A percentile compares a stretch with the other conserved stretches of the same genome.
phyloP scores from a whole-genome alignment of 2,113 vertebrate species.

The Sylvietta virens region DNA sequence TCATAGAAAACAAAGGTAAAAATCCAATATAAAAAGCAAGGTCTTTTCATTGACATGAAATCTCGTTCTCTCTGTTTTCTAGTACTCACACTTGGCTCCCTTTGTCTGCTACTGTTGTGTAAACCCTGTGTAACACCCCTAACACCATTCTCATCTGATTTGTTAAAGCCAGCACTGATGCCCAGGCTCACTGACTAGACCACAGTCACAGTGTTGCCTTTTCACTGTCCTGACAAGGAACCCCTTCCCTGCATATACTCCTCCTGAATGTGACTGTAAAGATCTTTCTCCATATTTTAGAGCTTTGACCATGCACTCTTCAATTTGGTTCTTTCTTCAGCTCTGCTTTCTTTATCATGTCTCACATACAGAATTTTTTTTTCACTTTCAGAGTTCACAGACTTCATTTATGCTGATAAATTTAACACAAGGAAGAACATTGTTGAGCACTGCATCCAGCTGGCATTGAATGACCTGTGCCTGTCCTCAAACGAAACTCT shows the following conservation, averaged over 20 bases:
- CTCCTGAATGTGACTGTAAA: not conserved
- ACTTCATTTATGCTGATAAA: not conserved
- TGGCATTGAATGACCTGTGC: not conserved
- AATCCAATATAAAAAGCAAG: not conserved
- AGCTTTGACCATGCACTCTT: not conserved
- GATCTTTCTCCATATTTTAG: not conserved
- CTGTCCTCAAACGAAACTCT: not conserved
- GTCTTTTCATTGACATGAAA: not conserved
- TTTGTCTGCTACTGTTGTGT: not conserved
- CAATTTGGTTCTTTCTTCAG: not conserved
- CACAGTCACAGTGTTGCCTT: fast-evolving
- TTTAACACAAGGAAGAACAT: not conserved
- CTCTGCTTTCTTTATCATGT: not conserved
- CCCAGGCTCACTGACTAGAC: not conserved
- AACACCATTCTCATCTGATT: not conserved
- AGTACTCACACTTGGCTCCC: not conserved
- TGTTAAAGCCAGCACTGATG: not conserved
- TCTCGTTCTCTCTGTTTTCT: not conserved
- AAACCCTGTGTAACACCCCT: not conserved
- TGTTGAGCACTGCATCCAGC: not conserved
- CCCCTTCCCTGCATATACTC: not conserved
- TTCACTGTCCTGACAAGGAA: not conserved
- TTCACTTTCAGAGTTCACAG: not conserved
- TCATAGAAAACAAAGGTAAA: conserved; percentile 18
- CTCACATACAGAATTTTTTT: not conserved